Conservation (phyloP, 2,888 invertebrate species). For the Pyrrhosoma nymphula region DNA sequence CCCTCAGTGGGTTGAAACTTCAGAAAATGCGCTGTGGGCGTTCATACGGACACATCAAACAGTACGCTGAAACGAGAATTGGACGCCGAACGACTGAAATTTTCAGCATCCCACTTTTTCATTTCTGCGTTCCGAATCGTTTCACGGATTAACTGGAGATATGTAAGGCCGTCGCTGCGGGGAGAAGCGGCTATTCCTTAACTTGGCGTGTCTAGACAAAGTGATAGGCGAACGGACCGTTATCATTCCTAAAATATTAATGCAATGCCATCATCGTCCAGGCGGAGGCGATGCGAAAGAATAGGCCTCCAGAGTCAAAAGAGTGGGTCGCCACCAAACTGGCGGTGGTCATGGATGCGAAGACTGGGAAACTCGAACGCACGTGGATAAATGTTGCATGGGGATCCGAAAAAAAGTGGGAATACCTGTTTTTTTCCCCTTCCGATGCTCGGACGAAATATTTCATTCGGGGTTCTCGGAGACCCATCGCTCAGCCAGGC, state of each 20-base stretch:
- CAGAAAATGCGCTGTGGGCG: neutral
- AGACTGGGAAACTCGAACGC: neutral
- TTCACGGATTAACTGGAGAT: neutral
- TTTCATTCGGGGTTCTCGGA: neutral
- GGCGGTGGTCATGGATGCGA: neutral
- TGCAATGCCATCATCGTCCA: neutral
- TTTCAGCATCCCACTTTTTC: neutral
- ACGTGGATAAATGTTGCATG: neutral
- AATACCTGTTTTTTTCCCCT: neutral
- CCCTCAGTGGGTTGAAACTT: neutral
- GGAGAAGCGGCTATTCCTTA: neutral
- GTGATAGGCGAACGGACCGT: neutral
- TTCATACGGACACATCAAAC: neutral
- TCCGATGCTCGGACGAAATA: neutral
- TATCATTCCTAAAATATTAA: constrained; percentile 21
- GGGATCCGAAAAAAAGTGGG: neutral
- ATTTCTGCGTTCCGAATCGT: neutral
- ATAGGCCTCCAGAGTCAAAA: neutral
- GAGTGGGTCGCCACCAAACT: constrained; percentile 5
- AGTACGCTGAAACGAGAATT: neutral
- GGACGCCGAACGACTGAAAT: neutral
- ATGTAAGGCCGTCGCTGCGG: neutral
- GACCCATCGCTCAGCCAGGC: constrained; percentile 15
- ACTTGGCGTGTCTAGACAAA: neutral
- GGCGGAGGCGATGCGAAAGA: neutral